Evolutionary conservation across 2,113 vertebrate genomes (phyloP).

Genomic region (Leptodactylus fuscus): DNA sequence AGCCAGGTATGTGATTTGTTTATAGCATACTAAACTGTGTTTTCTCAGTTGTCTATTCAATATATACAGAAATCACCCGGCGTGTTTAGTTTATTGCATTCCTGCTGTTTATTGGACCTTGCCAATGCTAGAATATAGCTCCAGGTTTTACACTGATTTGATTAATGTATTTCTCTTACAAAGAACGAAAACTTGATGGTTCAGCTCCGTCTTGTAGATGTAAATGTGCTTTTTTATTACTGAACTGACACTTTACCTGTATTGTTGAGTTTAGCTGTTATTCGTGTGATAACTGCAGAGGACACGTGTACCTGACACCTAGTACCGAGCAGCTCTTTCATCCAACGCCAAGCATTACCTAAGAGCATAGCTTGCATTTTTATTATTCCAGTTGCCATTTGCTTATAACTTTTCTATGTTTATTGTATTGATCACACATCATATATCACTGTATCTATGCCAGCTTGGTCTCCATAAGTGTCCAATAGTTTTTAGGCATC

Average conservation of each 20-base stretch:
- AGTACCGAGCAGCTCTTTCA: not conserved
- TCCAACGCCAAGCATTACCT: not conserved
- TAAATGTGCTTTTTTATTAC: conserved; percentile 19
- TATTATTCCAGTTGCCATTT: not conserved
- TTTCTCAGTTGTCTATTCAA: conserved; percentile 28
- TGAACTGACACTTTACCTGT: conserved; percentile 23
- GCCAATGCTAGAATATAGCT: conserved; percentile 25
- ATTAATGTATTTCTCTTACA: conserved; percentile 31
- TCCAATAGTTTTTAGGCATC: not conserved
- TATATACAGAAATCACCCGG: conserved; percentile 31
- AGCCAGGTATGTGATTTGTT: conserved; percentile 53
- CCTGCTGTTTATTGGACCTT: conserved; percentile 46
- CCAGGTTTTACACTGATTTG: conserved; percentile 5
- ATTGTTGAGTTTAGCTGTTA: not conserved
- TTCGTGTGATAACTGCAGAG: not conserved
- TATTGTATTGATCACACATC: not conserved
- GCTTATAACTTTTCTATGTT: not conserved
- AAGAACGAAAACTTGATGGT: conserved; percentile 46
- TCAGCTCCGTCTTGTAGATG: conserved; percentile 32
- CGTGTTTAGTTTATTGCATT: conserved; percentile 50
- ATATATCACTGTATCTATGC: not conserved
- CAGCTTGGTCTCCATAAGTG: not conserved
- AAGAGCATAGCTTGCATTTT: not conserved
- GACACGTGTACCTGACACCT: not conserved
- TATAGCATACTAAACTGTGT: conserved; percentile 15